Conservation (phyloP, 2,113 vertebrate species). For the Phainopepla nitens region DNA sequence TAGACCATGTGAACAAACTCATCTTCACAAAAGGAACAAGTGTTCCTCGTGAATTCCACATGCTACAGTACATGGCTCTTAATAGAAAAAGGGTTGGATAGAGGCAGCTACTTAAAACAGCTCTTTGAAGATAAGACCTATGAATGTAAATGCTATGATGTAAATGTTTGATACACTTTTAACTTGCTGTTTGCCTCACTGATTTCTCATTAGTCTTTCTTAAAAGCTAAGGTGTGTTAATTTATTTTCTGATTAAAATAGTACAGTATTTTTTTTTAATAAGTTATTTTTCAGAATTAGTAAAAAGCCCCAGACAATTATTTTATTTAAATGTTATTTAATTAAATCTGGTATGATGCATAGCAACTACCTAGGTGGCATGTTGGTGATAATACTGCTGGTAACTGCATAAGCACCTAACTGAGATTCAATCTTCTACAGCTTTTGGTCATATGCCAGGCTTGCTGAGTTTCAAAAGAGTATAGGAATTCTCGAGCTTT, state of each 20-base stretch:
- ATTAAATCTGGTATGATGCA: neutral
- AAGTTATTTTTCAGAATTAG: neutral
- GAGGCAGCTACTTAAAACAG: neutral
- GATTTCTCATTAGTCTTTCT: neutral
- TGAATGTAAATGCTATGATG: neutral
- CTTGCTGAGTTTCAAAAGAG: neutral
- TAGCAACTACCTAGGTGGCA: neutral
- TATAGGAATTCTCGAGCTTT: neutral
- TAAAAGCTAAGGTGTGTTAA: neutral
- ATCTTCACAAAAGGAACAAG: neutral
- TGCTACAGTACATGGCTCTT: neutral
- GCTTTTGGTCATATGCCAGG: neutral
- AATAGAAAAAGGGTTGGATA: neutral
- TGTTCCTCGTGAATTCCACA: neutral
- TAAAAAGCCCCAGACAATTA: accelerated
- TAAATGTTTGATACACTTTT: neutral
- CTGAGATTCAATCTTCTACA: neutral
- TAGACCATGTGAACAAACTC: neutral
- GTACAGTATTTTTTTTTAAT: neutral
- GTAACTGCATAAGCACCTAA: neutral
- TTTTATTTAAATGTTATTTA: neutral
- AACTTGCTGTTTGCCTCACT: neutral
- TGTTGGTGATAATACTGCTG: neutral
- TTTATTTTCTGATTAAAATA: neutral
- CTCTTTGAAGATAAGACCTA: neutral